Base-by-base conservation (phyloP, 2,113 vertebrate species). In the Poecilia latipinna region DNA sequence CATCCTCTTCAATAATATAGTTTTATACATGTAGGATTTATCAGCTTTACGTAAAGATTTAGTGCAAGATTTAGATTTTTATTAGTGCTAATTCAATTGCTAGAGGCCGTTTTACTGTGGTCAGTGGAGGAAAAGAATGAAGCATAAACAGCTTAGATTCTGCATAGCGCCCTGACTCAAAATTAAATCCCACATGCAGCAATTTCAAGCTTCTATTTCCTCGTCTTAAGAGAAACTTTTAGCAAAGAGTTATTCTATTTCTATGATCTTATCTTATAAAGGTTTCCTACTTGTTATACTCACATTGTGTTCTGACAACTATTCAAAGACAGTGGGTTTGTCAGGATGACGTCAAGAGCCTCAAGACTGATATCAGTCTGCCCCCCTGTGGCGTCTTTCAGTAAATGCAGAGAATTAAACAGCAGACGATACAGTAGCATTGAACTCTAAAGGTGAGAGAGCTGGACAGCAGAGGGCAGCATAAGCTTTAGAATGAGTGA, bases 301-400 rank as follows among this genome's bases (percentile, higher is more conserved):
- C 93, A 95, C 94, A 94, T 94, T 93, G 86, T 94, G 93, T 88
- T 94, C 93, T 95, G 94, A 93, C 92, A 91, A 95, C 93, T 95
- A 94, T 84, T 89, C 90, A 93, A 91, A 94, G 89, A 95, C 86
- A 94, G 86, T 94, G 92, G 89, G 86, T 92, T 92, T 91, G 91
- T 93, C 91, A 93, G 83, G 87, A 87, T 90, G 86, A 88, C 66
- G 85, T 90, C 92, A 92, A 91, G 91, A 89, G 91, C 84, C 87
- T 92, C 90, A 92, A 92, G 90, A 91, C 80, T 92, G 82, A 93
- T 91, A 90, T 88, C 87, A 93, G 91, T 79, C 91, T 90, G 85
- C 89, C 90, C 88, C 90, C 84, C 80, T 90, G 90, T 87, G 89
- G 87, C 82, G 73, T 89, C 86, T 92, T 89, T 89, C 86, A 80